These are phyloP conservation scores for Perodicticus potto DNA, from an alignment of 2,797 vertebrate genomes.

Conservation along the genomic window DNA sequence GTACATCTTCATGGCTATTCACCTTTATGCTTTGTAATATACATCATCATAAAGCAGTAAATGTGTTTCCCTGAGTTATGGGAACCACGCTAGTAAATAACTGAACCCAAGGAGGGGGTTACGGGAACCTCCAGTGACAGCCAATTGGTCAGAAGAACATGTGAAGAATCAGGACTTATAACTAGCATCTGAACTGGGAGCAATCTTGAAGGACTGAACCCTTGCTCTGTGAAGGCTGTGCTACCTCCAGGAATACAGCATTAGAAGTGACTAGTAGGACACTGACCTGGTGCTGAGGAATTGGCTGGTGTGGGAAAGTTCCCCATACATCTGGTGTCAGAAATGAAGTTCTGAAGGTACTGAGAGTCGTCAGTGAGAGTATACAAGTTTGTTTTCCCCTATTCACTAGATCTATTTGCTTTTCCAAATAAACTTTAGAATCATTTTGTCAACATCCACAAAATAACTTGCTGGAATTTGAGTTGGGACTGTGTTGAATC, in stretches of 20 bases:
- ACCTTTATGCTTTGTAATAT: not conserved
- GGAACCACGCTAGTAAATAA: not conserved
- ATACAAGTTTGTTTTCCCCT: not conserved
- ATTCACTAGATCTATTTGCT: not conserved
- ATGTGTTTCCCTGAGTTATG: not conserved
- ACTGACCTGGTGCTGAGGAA: not conserved
- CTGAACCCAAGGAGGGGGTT: not conserved
- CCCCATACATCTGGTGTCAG: not conserved
- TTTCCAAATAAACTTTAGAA: conserved; percentile 21
- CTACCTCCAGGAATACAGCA: not conserved
- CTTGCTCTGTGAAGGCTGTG: not conserved
- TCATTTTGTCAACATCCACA: not conserved
- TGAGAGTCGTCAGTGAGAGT: not conserved
- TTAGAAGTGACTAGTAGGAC: not conserved
- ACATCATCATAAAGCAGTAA: not conserved
- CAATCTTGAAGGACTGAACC: not conserved
- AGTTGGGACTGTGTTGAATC: conserved; percentile 1
- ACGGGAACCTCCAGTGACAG: not conserved
- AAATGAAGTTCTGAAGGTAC: not conserved
- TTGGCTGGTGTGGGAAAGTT: not conserved
- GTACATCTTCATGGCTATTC: not conserved
- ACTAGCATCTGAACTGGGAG: not conserved
- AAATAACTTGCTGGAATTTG: conserved; percentile 31
- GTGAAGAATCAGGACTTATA: not conserved
- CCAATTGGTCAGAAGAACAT: not conserved